phyloP scores from a whole-genome alignment of 2,797 vertebrate genomes.

The Clarias fuscus region DNA sequence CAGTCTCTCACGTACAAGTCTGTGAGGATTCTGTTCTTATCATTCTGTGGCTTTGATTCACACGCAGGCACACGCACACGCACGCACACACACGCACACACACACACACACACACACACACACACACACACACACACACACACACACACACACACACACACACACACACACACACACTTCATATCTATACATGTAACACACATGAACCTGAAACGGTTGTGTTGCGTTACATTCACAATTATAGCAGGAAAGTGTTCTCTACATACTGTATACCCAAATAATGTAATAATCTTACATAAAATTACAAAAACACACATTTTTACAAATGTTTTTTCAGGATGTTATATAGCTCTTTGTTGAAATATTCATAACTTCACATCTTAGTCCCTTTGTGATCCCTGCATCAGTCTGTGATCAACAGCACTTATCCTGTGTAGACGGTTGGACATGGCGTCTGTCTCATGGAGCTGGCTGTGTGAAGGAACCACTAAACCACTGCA shows the following conservation, averaged over 20 bases:
- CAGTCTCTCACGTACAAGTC: neutral
- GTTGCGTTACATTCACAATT: too few species aligned
- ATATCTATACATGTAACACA: neutral
- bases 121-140: neutral
- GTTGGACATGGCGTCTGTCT: too few species aligned
- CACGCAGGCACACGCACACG: neutral
- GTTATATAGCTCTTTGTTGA: neutral
- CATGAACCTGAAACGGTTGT: neutral
- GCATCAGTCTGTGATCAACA: too few species aligned
- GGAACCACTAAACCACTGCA: too few species aligned
- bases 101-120: neutral
- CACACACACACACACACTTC: neutral
- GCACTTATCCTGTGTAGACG: too few species aligned
- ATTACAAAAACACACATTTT: neutral
- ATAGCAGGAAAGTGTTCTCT: neutral
- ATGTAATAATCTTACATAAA: neutral
- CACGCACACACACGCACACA: neutral
- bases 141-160: neutral
- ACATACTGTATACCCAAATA: too few species aligned
- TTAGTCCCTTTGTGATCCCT: neutral
- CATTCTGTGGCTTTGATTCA: constrained; percentile 15
- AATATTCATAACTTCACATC: neutral
- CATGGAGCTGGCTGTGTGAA: too few species aligned
- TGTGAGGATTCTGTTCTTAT: constrained; percentile 2
- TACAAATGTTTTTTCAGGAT: neutral